Evolutionary conservation across 2,888 invertebrate genomes (phyloP).

Genomic region (Mesoligia furuncula): DNA sequence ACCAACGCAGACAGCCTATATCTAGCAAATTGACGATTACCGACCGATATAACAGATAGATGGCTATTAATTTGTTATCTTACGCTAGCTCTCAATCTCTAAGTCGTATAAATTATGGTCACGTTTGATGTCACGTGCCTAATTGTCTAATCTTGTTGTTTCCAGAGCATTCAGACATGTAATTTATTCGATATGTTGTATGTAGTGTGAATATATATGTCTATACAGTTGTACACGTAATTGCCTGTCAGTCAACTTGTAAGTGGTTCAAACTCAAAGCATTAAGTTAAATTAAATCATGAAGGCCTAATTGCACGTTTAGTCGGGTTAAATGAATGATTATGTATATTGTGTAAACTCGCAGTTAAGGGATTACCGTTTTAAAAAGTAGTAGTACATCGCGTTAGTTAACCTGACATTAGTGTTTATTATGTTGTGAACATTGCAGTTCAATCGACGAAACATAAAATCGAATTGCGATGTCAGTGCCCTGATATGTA

Average conservation of each 20-base stretch:
- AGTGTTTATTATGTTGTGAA: no score
- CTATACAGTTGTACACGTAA: neutral
- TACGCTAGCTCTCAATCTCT: slow-evolving; percentile 40
- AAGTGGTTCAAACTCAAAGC: neutral
- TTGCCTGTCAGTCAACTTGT: neutral
- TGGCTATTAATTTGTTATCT: slow-evolving; percentile 40
- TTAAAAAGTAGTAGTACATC: neutral
- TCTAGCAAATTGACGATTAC: slow-evolving; percentile 16
- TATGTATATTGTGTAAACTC: neutral
- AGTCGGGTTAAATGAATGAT: neutral
- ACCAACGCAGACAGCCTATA: neutral
- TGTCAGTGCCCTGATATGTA: no score
- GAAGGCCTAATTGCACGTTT: neutral
- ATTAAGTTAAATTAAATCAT: neutral
- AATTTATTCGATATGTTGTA: slow-evolving; percentile 1
- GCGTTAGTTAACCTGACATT: neutral
- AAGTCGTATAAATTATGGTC: slow-evolving; percentile 41
- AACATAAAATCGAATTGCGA: neutral
- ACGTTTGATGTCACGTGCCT: slow-evolving; percentile 1
- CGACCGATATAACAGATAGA: neutral
- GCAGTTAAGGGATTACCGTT: neutral
- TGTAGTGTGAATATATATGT: slow-evolving; percentile 3
- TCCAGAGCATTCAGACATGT: slow-evolving; percentile 6
- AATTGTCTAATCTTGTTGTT: slow-evolving; percentile 20
- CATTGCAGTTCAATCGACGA: neutral